phyloP scores from a whole-genome alignment of 2,797 vertebrate species.

The Microctenopoma lineatum region DNA sequence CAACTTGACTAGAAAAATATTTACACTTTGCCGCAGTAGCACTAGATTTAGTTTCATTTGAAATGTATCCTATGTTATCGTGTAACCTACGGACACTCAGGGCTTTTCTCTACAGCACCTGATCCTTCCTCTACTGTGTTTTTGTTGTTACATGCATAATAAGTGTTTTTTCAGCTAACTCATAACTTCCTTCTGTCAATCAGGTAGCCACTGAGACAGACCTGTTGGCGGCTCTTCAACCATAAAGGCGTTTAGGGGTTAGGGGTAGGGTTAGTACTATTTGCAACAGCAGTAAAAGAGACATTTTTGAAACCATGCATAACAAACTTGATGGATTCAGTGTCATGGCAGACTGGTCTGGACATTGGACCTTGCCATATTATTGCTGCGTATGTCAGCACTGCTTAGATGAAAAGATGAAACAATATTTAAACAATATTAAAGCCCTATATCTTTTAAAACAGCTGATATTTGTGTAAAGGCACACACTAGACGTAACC shows the following conservation, averaged over 20 bases:
- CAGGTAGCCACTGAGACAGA: too few species aligned
- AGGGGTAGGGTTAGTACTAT: too few species aligned
- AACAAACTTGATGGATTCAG: background rate
- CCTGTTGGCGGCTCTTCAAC: background rate
- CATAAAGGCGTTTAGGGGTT: background rate
- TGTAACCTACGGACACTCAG: background rate
- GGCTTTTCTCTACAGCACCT: background rate
- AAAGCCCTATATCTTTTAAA: background rate
- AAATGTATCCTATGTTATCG: background rate
- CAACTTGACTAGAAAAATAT: slow-evolving; percentile 38
- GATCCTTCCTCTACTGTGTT: background rate
- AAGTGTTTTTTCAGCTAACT: background rate
- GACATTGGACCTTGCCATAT: background rate
- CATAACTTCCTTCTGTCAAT: background rate
- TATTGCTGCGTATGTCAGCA: background rate
- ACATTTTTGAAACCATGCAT: too few species aligned
- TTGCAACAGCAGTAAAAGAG: background rate
- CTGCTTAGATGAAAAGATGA: background rate
- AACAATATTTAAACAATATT: background rate
- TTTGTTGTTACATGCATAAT: too few species aligned
- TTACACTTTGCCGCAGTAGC: slow-evolving; percentile 32
- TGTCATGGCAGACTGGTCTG: too few species aligned
- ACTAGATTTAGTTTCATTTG: slow-evolving; percentile 9
- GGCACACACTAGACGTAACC: too few species aligned
- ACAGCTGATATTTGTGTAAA: too few species aligned